These are phyloP conservation scores for Loripinus fragilis DNA, from an alignment of 2,888 invertebrate species.

Conservation along the genomic window DNA sequence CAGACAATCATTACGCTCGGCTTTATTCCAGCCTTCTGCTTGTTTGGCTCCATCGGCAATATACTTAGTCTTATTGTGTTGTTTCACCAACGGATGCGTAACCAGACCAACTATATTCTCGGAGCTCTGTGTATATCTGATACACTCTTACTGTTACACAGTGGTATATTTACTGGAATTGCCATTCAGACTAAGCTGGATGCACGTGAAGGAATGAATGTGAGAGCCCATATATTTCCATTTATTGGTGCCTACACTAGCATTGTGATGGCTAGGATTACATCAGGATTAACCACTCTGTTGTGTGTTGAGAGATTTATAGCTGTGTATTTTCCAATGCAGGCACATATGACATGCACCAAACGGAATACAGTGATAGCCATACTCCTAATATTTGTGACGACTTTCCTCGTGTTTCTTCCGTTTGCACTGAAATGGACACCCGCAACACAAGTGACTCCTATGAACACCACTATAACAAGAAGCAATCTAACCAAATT, in stretches of 20 bases:
- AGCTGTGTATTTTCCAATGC: conserved; percentile 77
- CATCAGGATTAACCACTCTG: conserved; percentile 72
- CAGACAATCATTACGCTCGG: conserved; percentile 68
- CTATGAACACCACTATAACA: conserved; percentile 56
- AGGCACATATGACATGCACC: conserved; percentile 71
- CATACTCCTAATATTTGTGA: conserved; percentile 65
- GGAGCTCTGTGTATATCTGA: conserved; percentile 75
- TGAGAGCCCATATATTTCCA: conserved; percentile 67
- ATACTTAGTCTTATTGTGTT: conserved; percentile 71
- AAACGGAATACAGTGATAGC: conserved; percentile 67
- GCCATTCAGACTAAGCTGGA: conserved; percentile 63
- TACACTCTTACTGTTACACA: conserved; percentile 70
- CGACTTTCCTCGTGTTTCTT: conserved; percentile 71
- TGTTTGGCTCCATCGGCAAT: conserved; percentile 74
- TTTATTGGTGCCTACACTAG: conserved; percentile 73
- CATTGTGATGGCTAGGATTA: conserved; percentile 74
- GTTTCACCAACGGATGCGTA: conserved; percentile 72
- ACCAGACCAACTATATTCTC: conserved; percentile 71
- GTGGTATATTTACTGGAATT: conserved; percentile 67
- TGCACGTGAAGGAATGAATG: conserved; percentile 58
- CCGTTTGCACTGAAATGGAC: conserved; percentile 74
- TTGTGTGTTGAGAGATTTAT: conserved; percentile 74
- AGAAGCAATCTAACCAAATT: conserved; percentile 64
- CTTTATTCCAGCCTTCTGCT: conserved; percentile 67
- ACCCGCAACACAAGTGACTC: conserved; percentile 34